These are phyloP conservation scores for Pipa parva DNA, from an alignment of 2,113 vertebrate genomes.

Conservation along the genomic window DNA sequence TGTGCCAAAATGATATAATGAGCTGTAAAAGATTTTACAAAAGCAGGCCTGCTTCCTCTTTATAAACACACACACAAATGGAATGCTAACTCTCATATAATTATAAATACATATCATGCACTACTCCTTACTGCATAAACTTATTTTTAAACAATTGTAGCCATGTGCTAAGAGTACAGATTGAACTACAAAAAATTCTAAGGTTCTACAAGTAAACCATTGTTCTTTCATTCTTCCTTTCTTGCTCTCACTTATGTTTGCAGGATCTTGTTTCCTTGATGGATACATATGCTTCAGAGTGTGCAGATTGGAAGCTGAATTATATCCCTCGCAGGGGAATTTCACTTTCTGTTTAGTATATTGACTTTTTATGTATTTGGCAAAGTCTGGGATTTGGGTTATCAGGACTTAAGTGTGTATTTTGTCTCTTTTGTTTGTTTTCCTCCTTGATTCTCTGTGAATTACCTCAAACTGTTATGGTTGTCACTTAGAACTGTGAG, in stretches of 20 bases:
- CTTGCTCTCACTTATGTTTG: slow-evolving; percentile 9
- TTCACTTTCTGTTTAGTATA: slow-evolving; percentile 20
- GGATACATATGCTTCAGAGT: slow-evolving; percentile 25
- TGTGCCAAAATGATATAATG: no score
- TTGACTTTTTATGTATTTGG: slow-evolving; percentile 19
- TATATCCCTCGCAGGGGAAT: slow-evolving; percentile 4
- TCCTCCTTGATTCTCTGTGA: slow-evolving; percentile 29
- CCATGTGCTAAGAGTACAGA: background rate
- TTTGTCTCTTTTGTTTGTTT: slow-evolving; percentile 36
- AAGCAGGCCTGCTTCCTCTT: no score
- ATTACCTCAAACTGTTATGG: slow-evolving; percentile 40
- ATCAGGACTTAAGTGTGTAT: slow-evolving; percentile 15
- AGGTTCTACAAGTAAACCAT: background rate
- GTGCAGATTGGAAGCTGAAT: slow-evolving; percentile 22
- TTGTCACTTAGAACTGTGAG: slow-evolving; percentile 40
- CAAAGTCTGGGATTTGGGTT: slow-evolving; percentile 21
- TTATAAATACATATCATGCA: background rate
- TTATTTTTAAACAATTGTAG: background rate
- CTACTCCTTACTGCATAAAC: background rate
- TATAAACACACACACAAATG: no score
- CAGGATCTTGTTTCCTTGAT: slow-evolving; percentile 21
- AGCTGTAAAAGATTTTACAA: no score
- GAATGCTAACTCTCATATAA: no score
- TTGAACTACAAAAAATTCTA: background rate
- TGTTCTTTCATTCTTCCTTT: slow-evolving; percentile 13